Base-by-base conservation (phyloP, 1,140 invertebrate species). In the Dryas iulia region DNA sequence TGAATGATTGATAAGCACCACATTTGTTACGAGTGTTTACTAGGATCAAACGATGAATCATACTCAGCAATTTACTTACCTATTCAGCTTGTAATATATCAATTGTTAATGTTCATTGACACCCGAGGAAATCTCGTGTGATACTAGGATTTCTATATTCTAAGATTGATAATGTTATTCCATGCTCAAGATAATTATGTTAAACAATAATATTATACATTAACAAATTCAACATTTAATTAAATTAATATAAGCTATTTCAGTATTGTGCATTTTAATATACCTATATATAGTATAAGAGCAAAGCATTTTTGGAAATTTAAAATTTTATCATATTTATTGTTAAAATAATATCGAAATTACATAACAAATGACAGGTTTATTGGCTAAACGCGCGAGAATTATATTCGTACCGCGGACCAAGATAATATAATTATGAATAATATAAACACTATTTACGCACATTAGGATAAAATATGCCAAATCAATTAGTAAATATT, bases 391-490 rank as follows among this genome's bases (percentile, higher is more conserved):
- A 58, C 14, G 47, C 57, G 11, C 30, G 47, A 59, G 30, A 59
- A 47, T 59, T 57, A 31, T 65, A 33, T 54, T 69, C 14, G 59
- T 31, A 62, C 57, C 26, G 54, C 26, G 28, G 25, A 52, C 26
- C 8, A 59, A 61, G 30, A 57, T 54, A 56, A 24, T 52, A 30
- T 35, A 31, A 54, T 21, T 65, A 69, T 59, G 60, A 63, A 69
- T 69, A 69, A 68, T 62, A 73, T 63, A 68, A 60, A 72, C 66
- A 57, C 53, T 56, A 69, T 60, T 58, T 66, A 71, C 57, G 53
- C 61, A 69, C 66, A 72, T 72, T 75, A 69, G 63, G 67, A 69
- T 72, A 72, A 75, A 71, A 72, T 72, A 72, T 75, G 60, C 63
- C 61, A 68, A 69, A 69, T 72, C 57, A 72, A 69, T 64, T 69